These are phyloP conservation scores for Formica exsecta DNA, from an alignment of 1,140 invertebrate genomes.

Conservation along the genomic window DNA sequence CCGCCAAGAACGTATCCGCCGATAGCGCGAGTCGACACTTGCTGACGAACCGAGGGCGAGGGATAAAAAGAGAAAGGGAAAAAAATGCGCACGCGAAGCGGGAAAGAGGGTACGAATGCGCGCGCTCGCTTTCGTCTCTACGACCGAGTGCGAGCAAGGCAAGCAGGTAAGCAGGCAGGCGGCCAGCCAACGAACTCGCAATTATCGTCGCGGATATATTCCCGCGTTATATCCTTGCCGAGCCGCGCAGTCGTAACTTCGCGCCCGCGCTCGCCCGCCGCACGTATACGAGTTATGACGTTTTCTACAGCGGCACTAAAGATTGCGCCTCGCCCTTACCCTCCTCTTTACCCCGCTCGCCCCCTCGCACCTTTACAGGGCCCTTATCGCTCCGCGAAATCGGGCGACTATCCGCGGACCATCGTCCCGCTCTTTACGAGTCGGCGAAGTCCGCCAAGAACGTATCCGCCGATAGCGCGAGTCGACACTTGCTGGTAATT, in stretches of 20 bases:
- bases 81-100: no score
- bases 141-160: no score
- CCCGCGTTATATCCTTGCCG: slow-evolving; percentile 68
- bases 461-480: slow-evolving; percentile 64
- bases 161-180: no score
- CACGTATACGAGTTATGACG: slow-evolving; percentile 69
- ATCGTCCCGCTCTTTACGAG: slow-evolving; percentile 71
- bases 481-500: slow-evolving; percentile 64
- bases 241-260: slow-evolving; percentile 61
- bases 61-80: no score
- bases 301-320: slow-evolving; percentile 63
- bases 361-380: slow-evolving; percentile 40
- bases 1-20: slow-evolving; percentile 51
- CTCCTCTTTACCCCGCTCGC: neutral
- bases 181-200: no score
- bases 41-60: no score
- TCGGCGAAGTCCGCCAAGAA: slow-evolving; percentile 45
- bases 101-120: no score
- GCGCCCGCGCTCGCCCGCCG: slow-evolving; percentile 52
- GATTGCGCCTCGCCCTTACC: slow-evolving; percentile 43
- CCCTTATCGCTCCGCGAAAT: slow-evolving; percentile 67
- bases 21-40: slow-evolving; percentile 62
- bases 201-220: no score
- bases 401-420: slow-evolving; percentile 66
- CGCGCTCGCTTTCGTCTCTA: no score